Base-by-base conservation (phyloP, 2,113 vertebrate species). In the Ivindomyrus marchei region DNA sequence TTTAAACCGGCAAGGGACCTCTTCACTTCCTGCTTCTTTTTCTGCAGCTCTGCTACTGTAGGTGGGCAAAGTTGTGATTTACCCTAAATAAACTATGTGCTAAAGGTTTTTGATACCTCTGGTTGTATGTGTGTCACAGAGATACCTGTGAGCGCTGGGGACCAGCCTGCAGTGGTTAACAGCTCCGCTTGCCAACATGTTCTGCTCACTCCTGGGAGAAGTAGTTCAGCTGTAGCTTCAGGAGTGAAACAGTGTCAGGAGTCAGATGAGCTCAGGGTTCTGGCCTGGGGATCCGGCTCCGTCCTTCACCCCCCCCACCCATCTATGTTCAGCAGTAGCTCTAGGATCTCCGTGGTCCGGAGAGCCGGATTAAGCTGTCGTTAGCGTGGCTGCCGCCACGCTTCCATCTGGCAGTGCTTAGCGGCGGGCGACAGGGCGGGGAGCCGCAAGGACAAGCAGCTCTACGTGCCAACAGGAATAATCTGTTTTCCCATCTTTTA, bases 141-240 rank as follows among this genome's bases (percentile, higher is more conserved):
- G 62, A 77, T 39, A 50, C 27, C 46, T 10, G 70, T 50, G 66
- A 88, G 88, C 74, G 7, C 42, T 50, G 88, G 42, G 88, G 66
- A 62, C n/a, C 88, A 49, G 74, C 49, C 88, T 45, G 74, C 11
- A 56, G 27, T 58, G 50, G 74, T 89, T 89, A 52, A 84, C 52
- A 53, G 49, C 49, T 15, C 42, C 4, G 70, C 62, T 21, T 56
- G 31, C 4, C 50, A 15, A 4, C 74, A 39, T 3, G 19, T 89
- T 42, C 15, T 19, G 27, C 88, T 50, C 21, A 21, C 49, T 42
- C 88, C 70, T 83, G 17, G 70, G 50, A 80, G 74, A n/a, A 77
- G 19, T 17, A 56, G n/a, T n/a, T 89, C 27, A 45, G 31, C 49
- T 31, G 24, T 42, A 42, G 47, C 49, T 24, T 89, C 27, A 50